These are phyloP conservation scores for Urosaurus nigricauda DNA, from an alignment of 2,797 vertebrate genomes.

Conservation along the genomic window DNA sequence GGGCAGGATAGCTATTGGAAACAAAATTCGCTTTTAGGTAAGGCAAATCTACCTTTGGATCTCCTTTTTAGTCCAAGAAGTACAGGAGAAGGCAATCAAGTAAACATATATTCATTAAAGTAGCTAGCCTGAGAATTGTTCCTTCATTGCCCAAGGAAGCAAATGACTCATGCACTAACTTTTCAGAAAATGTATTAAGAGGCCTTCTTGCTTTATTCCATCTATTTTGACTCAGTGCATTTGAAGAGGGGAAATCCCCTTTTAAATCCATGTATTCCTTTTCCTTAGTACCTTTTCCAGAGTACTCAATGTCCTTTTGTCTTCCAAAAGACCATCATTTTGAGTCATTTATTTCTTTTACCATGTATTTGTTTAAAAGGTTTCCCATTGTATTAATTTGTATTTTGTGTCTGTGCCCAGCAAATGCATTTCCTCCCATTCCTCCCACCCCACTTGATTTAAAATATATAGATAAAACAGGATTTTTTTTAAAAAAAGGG, in stretches of 20 bases:
- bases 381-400: slow-evolving; percentile 80
- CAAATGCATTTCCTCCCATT: slow-evolving; percentile 71
- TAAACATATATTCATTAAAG: slow-evolving; percentile 67
- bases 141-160: slow-evolving; percentile 45
- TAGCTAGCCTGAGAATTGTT: slow-evolving; percentile 65
- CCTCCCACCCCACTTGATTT: not conserved
- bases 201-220: slow-evolving; percentile 62
- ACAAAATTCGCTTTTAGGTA: slow-evolving; percentile 70
- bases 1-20: slow-evolving; percentile 62
- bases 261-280: slow-evolving; percentile 66
- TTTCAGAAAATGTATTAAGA: slow-evolving; percentile 65
- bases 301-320: slow-evolving; percentile 63
- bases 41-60: slow-evolving; percentile 66
- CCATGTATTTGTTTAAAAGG: slow-evolving; percentile 81
- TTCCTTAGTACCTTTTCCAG: slow-evolving; percentile 63
- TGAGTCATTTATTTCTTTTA: slow-evolving; percentile 73
- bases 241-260: slow-evolving; percentile 66
- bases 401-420: slow-evolving; percentile 76
- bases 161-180: slow-evolving; percentile 59
- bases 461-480: not conserved
- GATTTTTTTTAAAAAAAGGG: slow-evolving; percentile 74
- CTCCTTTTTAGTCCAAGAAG: slow-evolving; percentile 67
- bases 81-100: slow-evolving; percentile 66
- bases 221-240: slow-evolving; percentile 70
- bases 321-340: slow-evolving; percentile 65